A percentile compares a stretch with the other conserved stretches of the same genome.
Evolutionary conservation across 2,113 vertebrate genomes (phyloP).

Genomic region (Notothenia coriiceps): DNA sequence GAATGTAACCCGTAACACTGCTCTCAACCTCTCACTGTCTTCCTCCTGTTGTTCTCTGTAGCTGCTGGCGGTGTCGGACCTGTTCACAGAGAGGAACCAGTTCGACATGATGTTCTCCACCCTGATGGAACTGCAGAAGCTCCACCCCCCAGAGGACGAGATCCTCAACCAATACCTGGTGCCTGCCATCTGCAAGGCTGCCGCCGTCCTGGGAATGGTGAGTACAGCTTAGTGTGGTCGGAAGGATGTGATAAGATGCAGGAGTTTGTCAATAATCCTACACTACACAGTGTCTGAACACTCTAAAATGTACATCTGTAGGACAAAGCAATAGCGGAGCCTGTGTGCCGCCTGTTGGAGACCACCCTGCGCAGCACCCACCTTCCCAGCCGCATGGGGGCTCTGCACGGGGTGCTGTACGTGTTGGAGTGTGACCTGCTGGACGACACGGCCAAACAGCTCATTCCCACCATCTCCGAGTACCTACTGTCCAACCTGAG

Average conservation of each 20-base stretch:
- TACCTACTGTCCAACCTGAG: constrained; percentile 94
- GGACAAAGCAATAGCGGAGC: constrained; percentile 96
- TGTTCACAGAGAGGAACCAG: constrained; percentile 98
- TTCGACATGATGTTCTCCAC: constrained; percentile 99
- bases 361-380: constrained; percentile 93
- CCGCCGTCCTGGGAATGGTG: constrained; percentile 98
- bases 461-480: constrained; percentile 92
- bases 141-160: constrained; percentile 95
- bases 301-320: constrained; percentile 48
- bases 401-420: constrained; percentile 94
- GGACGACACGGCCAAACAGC: constrained; percentile 95
- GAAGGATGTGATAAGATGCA: neutral
- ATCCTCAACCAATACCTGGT: constrained; percentile 97
- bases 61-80: constrained; percentile 97
- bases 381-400: constrained; percentile 93
- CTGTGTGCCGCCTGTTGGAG: constrained; percentile 94
- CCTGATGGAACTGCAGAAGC: constrained; percentile 92
- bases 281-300: neutral
- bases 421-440: constrained; percentile 96
- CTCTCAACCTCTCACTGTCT: neutral
- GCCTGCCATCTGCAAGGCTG: constrained; percentile 96
- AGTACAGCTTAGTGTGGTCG: constrained; percentile 57
- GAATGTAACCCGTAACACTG: neutral
- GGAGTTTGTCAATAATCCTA: no score
- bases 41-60: constrained; percentile 50